Evolutionary conservation across 35 echinoderm and acorn worm species (phyloP).

Genomic region (Ophiothrix spiculata): DNA sequence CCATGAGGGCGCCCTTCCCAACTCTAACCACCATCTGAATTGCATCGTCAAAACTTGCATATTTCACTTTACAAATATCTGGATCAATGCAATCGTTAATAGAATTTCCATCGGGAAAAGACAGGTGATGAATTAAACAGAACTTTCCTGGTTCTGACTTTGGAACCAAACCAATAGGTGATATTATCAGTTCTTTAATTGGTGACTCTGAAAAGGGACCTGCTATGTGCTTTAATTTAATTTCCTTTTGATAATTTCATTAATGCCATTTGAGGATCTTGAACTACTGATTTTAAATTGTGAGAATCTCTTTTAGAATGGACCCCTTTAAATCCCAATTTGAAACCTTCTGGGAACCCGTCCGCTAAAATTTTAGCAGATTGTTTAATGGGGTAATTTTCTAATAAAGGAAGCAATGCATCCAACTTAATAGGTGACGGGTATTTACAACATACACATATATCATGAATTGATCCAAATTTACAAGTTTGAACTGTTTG

Average conservation of each 20-base stretch:
- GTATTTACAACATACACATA: too few species aligned
- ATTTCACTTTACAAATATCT: too few species aligned
- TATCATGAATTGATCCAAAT: too few species aligned
- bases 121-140: conserved; percentile 16
- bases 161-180: conserved; percentile 15
- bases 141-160: neutral
- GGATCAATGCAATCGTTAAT: too few species aligned
- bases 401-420: neutral
- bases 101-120: neutral
- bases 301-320: neutral
- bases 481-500: too few species aligned
- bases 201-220: neutral
- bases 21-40: neutral
- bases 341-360: neutral
- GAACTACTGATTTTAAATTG: neutral
- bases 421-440: neutral
- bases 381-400: neutral
- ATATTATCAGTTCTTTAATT: neutral
- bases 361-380: too few species aligned
- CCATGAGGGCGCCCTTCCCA: neutral
- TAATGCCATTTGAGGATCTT: too few species aligned
- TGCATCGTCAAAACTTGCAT: too few species aligned
- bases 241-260: too few species aligned
- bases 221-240: too few species aligned
- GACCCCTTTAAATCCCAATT: neutral